Evolutionary conservation across 2,113 vertebrate species (phyloP).

Genomic region (Erinaceus europaeus): DNA sequence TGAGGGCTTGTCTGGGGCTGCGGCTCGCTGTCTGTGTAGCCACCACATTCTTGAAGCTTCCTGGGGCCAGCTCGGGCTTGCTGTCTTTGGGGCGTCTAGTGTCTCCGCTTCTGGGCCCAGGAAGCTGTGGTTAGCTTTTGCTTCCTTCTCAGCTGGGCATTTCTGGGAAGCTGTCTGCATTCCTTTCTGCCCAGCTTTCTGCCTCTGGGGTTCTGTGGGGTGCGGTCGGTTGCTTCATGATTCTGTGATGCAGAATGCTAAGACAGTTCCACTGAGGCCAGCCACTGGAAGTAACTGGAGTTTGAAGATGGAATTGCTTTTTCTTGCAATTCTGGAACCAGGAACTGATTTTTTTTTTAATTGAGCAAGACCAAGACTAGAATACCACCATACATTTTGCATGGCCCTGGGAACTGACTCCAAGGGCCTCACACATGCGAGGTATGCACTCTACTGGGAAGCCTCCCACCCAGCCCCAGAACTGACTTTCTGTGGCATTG

Average conservation of each 20-base stretch:
- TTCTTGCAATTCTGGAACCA: not conserved
- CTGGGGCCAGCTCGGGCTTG: not conserved
- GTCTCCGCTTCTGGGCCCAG: slow-evolving; percentile 11
- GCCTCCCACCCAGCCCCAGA: no score
- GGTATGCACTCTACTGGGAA: no score
- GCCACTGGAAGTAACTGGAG: not conserved
- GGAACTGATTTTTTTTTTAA: not conserved
- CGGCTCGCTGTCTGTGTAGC: not conserved
- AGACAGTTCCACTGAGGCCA: not conserved
- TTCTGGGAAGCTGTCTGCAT: slow-evolving; percentile 68
- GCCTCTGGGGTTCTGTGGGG: slow-evolving; percentile 35
- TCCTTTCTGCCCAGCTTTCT: slow-evolving; percentile 60
- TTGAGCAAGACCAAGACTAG: no score
- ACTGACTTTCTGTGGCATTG: not conserved
- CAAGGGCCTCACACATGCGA: no score
- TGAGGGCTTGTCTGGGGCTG: not conserved
- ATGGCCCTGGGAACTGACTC: no score
- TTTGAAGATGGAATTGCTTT: not conserved
- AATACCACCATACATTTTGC: no score
- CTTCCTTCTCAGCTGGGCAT: slow-evolving; percentile 31
- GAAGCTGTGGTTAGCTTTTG: slow-evolving; percentile 46
- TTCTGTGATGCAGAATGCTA: slow-evolving; percentile 11
- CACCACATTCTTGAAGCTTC: not conserved
- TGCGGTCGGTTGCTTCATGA: not conserved
- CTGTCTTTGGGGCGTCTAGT: not conserved